A percentile compares a stretch with the other conserved stretches of the same genome.
Evolutionary conservation across 1,140 invertebrate genomes (phyloP).

Genomic region (Lerema accius): DNA sequence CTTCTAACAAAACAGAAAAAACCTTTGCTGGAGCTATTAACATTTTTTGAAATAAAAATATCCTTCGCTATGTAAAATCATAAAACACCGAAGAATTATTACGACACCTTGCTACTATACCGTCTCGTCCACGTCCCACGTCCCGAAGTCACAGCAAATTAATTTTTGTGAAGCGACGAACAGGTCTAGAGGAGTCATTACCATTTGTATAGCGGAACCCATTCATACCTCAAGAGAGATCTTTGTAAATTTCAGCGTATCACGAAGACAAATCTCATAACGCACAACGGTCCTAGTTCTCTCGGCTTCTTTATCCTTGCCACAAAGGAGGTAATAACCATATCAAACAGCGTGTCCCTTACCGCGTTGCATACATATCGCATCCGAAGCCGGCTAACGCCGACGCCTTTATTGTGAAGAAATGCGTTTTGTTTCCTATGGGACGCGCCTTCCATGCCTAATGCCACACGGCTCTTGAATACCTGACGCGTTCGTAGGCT

Average conservation of each 20-base stretch:
- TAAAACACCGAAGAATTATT: conserved; percentile 13
- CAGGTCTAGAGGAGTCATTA: conserved; percentile 54
- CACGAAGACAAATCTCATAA: conserved; percentile 73
- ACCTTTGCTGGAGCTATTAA: not conserved
- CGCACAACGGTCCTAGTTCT: conserved; percentile 52
- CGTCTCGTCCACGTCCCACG: conserved; percentile 23
- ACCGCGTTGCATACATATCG: conserved; percentile 76
- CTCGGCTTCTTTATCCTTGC: conserved; percentile 68
- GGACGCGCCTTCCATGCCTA: conserved; percentile 64
- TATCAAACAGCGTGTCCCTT: conserved; percentile 79
- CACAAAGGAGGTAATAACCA: conserved; percentile 81
- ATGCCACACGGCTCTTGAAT: conserved; percentile 58
- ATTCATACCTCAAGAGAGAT: conserved; percentile 46
- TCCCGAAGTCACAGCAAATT: conserved; percentile 44
- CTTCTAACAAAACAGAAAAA: not conserved
- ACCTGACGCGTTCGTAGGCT: conserved; percentile 41
- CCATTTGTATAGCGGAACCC: conserved; percentile 65
- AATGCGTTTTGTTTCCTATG: conserved; percentile 75
- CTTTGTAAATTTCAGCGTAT: conserved; percentile 77
- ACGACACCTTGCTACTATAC: conserved; percentile 13
- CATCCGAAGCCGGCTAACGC: conserved; percentile 36
- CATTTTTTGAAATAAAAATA: not conserved
- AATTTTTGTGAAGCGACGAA: conserved; percentile 46
- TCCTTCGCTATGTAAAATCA: not conserved
- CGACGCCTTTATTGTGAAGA: conserved; percentile 71